Base-by-base conservation (phyloP, 2,797 vertebrate genomes). In the Poecilia gillii region DNA sequence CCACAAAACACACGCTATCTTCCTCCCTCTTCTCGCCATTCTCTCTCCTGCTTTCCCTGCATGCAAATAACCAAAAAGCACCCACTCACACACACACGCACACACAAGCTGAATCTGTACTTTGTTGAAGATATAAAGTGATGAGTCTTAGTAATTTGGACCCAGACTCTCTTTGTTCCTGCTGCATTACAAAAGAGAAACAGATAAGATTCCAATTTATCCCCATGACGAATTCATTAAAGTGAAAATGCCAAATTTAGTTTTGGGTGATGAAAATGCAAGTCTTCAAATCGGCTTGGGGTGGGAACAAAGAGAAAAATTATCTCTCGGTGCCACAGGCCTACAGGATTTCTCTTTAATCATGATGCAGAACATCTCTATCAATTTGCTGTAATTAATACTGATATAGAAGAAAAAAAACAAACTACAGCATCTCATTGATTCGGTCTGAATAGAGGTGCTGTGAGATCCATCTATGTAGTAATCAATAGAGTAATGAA, bases 401-500 rank as follows among this genome's bases (percentile, higher is more conserved):
- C 77, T 45, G 81, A 80, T 73, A 77, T 33, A 66, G 80, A 51
- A 70, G 49, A 77, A 81, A 79, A 51, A 51, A 89, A 85, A 82
- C 83, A 90, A 86, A 85, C 80, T 78, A 46, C 64, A 83, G 71
- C 79, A 62, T 87, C 53, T 74, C 76, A 87, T 87, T 87, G 90
- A 93, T 90, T 91, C 53, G 43, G 78, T 77, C 41, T 85, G 84
- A 90, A 82, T 25, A 66, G 78, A 79, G 0, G 25, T 68, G 53
- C 75, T 53, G 77, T 55, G 83, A 78, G 80, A 72, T 87, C 81
- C 77, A 87, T 92, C 82, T 89, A 77, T 82, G 77, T 81, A 80
- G 74, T 83, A 90, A 93, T 93, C 92, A 85, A 91, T 92, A 81
- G 62, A 89, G 79, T 86, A 83, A 90, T 90, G 73, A 89, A 84